Evolutionary conservation across 2,888 invertebrate genomes (phyloP).

Genomic region (Polylopha cassiicola): DNA sequence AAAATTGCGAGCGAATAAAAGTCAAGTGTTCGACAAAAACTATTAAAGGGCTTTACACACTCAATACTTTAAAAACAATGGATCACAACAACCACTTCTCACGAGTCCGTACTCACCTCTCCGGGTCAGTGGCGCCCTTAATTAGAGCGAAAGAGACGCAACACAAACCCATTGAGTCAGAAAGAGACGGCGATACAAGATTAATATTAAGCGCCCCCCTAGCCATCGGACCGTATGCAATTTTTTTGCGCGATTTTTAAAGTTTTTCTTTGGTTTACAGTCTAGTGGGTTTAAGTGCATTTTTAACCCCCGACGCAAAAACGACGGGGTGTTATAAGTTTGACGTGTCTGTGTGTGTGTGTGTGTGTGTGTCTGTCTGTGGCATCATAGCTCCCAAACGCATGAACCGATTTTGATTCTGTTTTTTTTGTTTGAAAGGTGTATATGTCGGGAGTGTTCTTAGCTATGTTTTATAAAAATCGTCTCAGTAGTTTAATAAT

Average conservation of each 20-base stretch:
- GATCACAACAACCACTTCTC: conserved; percentile 65
- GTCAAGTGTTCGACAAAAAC: conserved; percentile 45
- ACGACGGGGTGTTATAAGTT: no score
- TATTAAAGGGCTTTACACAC: conserved; percentile 45
- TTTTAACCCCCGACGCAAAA: no score
- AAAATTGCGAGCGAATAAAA: conserved; percentile 29
- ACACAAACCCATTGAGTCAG: conserved; percentile 15
- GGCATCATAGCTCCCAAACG: no score
- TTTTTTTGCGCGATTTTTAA: conserved; percentile 58
- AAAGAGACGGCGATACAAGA: conserved; percentile 48
- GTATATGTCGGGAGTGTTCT: no score
- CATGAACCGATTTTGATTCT: no score
- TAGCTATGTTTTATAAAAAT: no score
- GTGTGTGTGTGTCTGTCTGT: no score
- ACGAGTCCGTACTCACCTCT: conserved; percentile 54
- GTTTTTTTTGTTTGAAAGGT: no score
- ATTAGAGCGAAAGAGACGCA: conserved; percentile 51
- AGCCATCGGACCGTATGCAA: conserved; percentile 54
- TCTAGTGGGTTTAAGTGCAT: conserved; percentile 47
- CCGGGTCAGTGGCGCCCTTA: conserved; percentile 66
- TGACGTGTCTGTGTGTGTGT: no score
- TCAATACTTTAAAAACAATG: conserved; percentile 57
- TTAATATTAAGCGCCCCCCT: conserved; percentile 64
- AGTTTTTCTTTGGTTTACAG: conserved; percentile 50
- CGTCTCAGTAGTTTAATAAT: no score